Base-by-base conservation (phyloP, 2,113 vertebrate species). In the Progne subis region DNA sequence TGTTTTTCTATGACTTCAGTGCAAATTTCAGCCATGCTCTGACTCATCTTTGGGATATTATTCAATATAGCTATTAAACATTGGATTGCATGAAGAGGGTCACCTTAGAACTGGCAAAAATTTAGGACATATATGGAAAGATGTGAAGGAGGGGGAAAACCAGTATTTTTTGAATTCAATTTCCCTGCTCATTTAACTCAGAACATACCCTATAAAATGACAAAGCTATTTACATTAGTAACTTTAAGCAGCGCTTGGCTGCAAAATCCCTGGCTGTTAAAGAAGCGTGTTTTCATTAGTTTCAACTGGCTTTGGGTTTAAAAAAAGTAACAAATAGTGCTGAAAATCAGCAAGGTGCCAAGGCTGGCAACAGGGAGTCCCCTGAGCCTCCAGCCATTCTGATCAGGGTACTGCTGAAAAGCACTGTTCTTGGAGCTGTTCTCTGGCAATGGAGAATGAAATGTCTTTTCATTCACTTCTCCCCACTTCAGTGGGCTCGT, bases 261-360 rank as follows among this genome's bases (percentile, higher is more conserved):
- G 79, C 11, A 9, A 93, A 90, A 60, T 90, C 88, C 41, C 76
- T 92, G 86, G 85, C 88, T 94, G 74, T 64, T 90, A 57, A 76
- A 78, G 82, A 70, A 88, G 46, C 2, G 0, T 93, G 86, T 96
- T 96, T 96, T 96, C 86, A 95, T 95, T 88, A 90, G 67, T 94
- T 94, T 96, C 86, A 90, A 90, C 91, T 94, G 65, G 77, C 93
- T 96, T 91, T 77, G 55, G 9, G 87, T 95, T 95, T 95, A 94
- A 96, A 97, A 95, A 96, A 95, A 96, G 93, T 74, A 97, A 95
- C 95, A 96, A 96, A 92, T 61, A 71, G 72, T 61, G 90, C 90
- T 92, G 94, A 72, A 83, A 94, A 94, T 43, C 93, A 95, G 76
- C 6, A 8, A 95, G 94, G 83, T 96, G 95, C 96, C 95, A 96